Percentiles rank a stretch among this genome's conserved stretches.
Conservation (phyloP, 2,888 invertebrate species). For the Pyrocoelia pectoralis region DNA sequence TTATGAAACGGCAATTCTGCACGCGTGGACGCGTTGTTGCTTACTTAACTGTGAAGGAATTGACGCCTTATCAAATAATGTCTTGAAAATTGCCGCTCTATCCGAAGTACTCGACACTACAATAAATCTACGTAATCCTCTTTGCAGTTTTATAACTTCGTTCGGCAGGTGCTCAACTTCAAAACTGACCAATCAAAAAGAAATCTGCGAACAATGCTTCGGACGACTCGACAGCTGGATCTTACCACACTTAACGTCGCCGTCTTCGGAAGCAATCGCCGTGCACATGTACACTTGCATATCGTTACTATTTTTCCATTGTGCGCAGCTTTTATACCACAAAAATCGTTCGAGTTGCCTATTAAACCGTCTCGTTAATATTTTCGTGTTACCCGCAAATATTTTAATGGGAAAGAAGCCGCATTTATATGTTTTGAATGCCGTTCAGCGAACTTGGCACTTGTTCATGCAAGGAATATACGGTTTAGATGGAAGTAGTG, state of each 20-base stretch:
- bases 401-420: conserved; percentile 60
- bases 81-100: conserved; percentile 48
- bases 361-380: conserved; percentile 62
- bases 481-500: conserved; percentile 59
- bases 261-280: conserved; percentile 48
- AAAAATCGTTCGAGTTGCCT: conserved; percentile 57
- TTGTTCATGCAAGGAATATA: conserved; percentile 63
- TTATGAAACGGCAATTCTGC: conserved; percentile 49
- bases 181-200: conserved; percentile 35
- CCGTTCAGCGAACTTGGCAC: conserved; percentile 63
- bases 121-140: conserved; percentile 38
- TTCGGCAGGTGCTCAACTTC: conserved; percentile 40
- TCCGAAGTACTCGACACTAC: conserved; percentile 40
- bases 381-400: conserved; percentile 62
- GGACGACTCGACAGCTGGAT: conserved; percentile 50
- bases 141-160: conserved; percentile 50
- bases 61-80: conserved; percentile 45
- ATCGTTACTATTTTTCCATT: conserved; percentile 50
- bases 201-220: conserved; percentile 52
- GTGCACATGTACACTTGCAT: conserved; percentile 52
- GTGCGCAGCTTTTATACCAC: conserved; percentile 52
- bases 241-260: conserved; percentile 44
- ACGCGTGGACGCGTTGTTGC: conserved; percentile 54
- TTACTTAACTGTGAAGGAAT: conserved; percentile 46
- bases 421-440: conserved; percentile 57